These are phyloP conservation scores for Pungitius pungitius DNA, from an alignment of 2,113 vertebrate genomes.

Conservation along the genomic window DNA sequence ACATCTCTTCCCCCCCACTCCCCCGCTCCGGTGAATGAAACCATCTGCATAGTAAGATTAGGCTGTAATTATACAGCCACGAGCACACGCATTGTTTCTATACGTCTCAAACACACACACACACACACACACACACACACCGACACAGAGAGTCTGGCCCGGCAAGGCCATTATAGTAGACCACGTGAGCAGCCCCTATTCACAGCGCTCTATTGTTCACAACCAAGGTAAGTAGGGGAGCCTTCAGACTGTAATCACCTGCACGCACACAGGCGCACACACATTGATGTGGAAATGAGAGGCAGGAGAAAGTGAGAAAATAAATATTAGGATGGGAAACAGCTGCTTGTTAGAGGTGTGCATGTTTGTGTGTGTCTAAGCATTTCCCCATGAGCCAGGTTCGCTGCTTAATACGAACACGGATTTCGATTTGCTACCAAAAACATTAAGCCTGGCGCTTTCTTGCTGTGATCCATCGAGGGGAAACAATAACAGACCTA, in stretches of 20 bases:
- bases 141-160: conserved; percentile 58
- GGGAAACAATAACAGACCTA: conserved; percentile 38
- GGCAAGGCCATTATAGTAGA: conserved; percentile 82
- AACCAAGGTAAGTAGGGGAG: conserved; percentile 81
- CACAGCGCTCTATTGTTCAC: conserved; percentile 81
- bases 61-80: conserved; percentile 76
- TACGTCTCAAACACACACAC: conserved; percentile 58
- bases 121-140: conserved; percentile 19
- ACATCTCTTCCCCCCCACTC: conserved; percentile 46
- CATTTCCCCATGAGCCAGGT: conserved; percentile 3
- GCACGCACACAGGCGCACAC: conserved; percentile 48
- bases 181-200: conserved; percentile 80
- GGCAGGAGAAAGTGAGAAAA: conserved; percentile 70
- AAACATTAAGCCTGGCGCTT: conserved; percentile 41
- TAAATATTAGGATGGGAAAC: conserved; percentile 75
- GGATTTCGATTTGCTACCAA: not conserved
- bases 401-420: not conserved
- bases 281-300: conserved; percentile 71
- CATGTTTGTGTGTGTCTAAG: conserved; percentile 16
- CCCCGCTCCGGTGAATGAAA: conserved; percentile 63
- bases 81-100: conserved; percentile 74
- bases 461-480: conserved; percentile 45
- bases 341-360: conserved; percentile 42
- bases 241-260: conserved; percentile 83
- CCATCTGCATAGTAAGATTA: conserved; percentile 78